Evolutionary conservation across 2,797 vertebrate genomes (phyloP).

Genomic region (Gobio occitaniae): DNA sequence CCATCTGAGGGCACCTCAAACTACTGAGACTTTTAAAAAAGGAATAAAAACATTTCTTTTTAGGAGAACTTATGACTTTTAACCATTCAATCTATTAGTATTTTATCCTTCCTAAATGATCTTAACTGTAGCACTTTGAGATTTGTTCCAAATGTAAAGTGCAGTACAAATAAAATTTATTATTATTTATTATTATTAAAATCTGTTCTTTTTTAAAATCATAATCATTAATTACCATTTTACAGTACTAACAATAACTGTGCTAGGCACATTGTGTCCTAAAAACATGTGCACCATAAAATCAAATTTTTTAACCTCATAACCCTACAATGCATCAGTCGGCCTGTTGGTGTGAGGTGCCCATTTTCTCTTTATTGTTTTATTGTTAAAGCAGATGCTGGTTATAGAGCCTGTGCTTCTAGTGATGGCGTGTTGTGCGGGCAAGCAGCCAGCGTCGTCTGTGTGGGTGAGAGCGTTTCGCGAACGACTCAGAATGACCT

Average conservation of each 20-base stretch:
- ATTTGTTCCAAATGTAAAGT: too few relatives aligned
- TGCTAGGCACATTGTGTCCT: background rate
- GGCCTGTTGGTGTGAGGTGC: slow-evolving; percentile 21
- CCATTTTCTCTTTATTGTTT: slow-evolving; percentile 47
- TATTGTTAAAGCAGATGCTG: slow-evolving; percentile 50
- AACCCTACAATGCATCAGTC: slow-evolving; percentile 9
- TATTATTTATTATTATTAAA: too few relatives aligned
- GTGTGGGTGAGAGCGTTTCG: slow-evolving; percentile 50
- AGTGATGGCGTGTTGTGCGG: slow-evolving; percentile 46
- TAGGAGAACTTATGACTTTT: too few relatives aligned
- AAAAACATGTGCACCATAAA: slow-evolving; percentile 7
- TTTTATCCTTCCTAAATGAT: too few relatives aligned
- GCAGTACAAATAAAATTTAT: too few relatives aligned
- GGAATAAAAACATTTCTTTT: too few relatives aligned
- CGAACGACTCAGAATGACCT: slow-evolving; percentile 69
- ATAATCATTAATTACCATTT: background rate
- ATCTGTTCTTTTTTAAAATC: background rate
- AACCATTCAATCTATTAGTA: too few relatives aligned
- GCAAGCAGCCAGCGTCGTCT: slow-evolving; percentile 55
- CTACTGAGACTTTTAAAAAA: too few relatives aligned
- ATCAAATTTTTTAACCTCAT: background rate
- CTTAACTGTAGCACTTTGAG: too few relatives aligned
- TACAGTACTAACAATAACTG: background rate
- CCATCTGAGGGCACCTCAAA: too few relatives aligned
- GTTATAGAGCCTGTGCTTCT: slow-evolving; percentile 43